A percentile compares a stretch with the other conserved stretches of the same genome.
These are phyloP conservation scores for Theonella swinhoei DNA, from an alignment of 37 sponge, comb jelly and placozoan genomes.

Conservation along the genomic window DNA sequence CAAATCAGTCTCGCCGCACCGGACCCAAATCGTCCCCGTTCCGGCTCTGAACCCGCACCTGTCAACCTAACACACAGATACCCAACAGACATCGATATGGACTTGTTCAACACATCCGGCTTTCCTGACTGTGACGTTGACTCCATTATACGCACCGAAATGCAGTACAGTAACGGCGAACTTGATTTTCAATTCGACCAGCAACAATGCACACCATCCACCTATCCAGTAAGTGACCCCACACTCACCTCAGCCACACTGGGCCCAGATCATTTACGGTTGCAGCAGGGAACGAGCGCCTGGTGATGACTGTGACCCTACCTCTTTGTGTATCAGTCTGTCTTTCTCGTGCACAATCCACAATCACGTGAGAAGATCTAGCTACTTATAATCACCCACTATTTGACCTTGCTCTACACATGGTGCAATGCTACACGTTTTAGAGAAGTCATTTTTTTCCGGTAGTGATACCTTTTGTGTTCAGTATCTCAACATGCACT, in stretches of 20 bases:
- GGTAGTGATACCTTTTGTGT: no score
- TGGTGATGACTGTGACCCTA: no score
- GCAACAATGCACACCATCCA: not conserved
- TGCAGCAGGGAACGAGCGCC: not conserved
- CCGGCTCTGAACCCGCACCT: slow-evolving; percentile 65
- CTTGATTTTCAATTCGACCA: slow-evolving; percentile 61
- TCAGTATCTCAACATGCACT: no score
- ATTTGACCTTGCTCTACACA: no score
- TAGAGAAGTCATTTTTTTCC: no score
- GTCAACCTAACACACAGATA: not conserved
- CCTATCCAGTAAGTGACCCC: slow-evolving; percentile 36
- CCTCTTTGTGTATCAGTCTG: no score
- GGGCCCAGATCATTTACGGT: not conserved
- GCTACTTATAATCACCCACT: no score
- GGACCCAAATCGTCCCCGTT: slow-evolving; percentile 54
- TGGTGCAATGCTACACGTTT: no score
- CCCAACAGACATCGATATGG: slow-evolving; percentile 69
- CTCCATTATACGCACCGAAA: slow-evolving; percentile 49
- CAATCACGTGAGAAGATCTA: no score
- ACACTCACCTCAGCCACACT: slow-evolving; percentile 53
- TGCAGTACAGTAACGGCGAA: slow-evolving; percentile 45
- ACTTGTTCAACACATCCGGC: slow-evolving; percentile 23
- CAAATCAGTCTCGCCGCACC: slow-evolving; percentile 55
- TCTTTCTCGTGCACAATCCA: no score
- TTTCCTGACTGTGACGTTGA: slow-evolving; percentile 59